Base-by-base conservation (phyloP, 2,797 vertebrate genomes). In the Pseudomugil gertrudae region DNA sequence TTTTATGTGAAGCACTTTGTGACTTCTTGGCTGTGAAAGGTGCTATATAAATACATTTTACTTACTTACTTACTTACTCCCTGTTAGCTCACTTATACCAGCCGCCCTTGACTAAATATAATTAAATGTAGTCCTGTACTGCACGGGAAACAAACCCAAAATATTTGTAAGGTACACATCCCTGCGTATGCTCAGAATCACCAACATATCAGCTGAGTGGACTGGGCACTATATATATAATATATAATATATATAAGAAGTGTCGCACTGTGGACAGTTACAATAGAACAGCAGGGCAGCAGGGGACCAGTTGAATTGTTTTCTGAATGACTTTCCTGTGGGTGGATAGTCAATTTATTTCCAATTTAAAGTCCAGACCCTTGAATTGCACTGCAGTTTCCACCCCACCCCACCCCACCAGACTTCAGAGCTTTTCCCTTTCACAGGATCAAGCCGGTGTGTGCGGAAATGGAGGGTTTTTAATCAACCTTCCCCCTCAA, bases 241-340 rank as follows among this genome's bases (percentile, higher is more conserved):
- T n/a, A n/a, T n/a, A n/a, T n/a, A n/a, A 57, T 58, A 15, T 21
- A 5, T 32, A 63, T 62, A 36, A 65, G 58, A 61, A 77, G 64
- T 61, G 15, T 17, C 60, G 73, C 52, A 55, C 6, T 3, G 57
- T 51, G 54, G 48, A 40, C 5, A 2, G 40, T 9, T 40, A 43
- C 40, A 7, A 43, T 79, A 84, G 81, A 87, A 84, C 83, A 86
- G 88, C 72, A 75, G 59, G 68, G 68, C 77, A 38, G 69, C 53
- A 43, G 52, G 64, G 66, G 69, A 59, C 19, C 1, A 2, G 33
- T 62, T 38, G 2, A 30, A 53, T 58, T 69, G 50, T 62, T 79
- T 71, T 72, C 69, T 74, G 54, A 79, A 58, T 54, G 66, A 72
- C 68, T 68, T 56, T 68, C 60, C 10, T 21, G 11, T 3, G 43